phyloP scores from a whole-genome alignment of 2,113 vertebrate species.

The Hylia prasina region DNA sequence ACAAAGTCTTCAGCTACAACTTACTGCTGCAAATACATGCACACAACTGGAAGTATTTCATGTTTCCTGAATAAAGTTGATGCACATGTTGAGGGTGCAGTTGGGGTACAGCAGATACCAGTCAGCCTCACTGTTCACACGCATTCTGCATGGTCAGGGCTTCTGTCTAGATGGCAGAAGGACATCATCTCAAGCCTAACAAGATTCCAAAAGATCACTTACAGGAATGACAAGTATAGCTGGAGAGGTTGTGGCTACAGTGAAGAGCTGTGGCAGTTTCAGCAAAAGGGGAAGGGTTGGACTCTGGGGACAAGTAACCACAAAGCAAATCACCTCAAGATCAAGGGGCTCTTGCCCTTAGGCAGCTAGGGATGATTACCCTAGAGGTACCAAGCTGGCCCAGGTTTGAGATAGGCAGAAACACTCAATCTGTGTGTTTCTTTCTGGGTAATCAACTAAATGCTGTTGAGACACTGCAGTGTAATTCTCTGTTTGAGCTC shows the following conservation, averaged over 20 bases:
- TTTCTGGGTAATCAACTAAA: neutral
- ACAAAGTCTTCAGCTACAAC: neutral
- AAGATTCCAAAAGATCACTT: neutral
- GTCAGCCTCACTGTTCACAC: neutral
- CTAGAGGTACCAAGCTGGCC: neutral
- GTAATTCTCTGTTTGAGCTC: neutral
- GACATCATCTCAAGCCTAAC: neutral
- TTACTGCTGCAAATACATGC: neutral
- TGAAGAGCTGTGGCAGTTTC: neutral
- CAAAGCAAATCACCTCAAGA: neutral
- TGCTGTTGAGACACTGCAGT: neutral
- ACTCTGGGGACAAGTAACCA: neutral
- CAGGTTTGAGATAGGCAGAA: neutral
- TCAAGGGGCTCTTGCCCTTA: neutral
- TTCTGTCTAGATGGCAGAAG: neutral
- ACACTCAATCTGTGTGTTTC: neutral
- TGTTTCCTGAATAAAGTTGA: neutral
- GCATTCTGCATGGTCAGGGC: neutral
- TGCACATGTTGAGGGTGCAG: neutral
- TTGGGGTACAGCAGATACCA: neutral
- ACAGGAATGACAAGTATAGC: neutral
- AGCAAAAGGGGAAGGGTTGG: neutral
- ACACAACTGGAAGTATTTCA: neutral
- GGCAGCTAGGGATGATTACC: neutral
- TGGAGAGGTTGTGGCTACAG: fast-evolving